phyloP scores from a whole-genome alignment of 2,888 invertebrate species.

The Pardosa pseudoannulata region DNA sequence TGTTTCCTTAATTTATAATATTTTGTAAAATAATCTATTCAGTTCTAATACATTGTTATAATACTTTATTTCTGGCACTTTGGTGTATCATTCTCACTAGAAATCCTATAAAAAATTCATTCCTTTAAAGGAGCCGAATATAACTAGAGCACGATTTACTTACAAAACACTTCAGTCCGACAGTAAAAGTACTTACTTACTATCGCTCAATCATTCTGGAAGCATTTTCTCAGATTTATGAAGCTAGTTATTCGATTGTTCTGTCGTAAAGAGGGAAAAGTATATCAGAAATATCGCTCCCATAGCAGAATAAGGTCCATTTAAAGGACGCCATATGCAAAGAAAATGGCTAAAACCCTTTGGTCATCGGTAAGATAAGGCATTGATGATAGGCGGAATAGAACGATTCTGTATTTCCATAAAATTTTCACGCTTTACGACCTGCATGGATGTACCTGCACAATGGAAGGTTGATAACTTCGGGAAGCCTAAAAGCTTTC shows the following conservation, averaged over 20 bases:
- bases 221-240: neutral
- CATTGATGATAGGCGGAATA: neutral
- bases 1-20: too few species aligned
- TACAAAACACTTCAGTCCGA: neutral
- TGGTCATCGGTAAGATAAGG: neutral
- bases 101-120: too few species aligned
- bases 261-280: neutral
- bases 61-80: too few species aligned
- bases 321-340: neutral
- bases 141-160: neutral
- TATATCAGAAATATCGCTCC: neutral
- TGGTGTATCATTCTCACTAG: too few species aligned
- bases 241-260: neutral
- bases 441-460: neutral
- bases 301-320: neutral
- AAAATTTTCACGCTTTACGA: neutral
- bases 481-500: neutral
- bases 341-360: constrained; percentile 5
- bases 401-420: neutral
- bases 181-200: neutral
- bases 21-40: too few species aligned
- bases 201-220: neutral
- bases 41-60: too few species aligned
- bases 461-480: neutral
- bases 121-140: too few species aligned